Evolutionary conservation across 2,797 vertebrate genomes (phyloP).

Genomic region (Varecia variegata): DNA sequence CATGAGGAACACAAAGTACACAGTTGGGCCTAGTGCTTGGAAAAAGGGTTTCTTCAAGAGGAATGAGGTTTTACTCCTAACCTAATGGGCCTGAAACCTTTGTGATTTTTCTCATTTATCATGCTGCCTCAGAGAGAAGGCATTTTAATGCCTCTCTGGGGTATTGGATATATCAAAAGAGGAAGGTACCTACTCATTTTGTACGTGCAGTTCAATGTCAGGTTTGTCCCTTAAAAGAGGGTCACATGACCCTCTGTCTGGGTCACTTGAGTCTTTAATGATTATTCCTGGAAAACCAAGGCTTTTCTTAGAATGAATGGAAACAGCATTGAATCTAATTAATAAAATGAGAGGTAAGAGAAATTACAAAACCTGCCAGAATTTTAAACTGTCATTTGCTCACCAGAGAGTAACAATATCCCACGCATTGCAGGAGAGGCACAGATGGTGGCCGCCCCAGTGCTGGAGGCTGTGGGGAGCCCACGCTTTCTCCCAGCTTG

Average conservation of each 20-base stretch:
- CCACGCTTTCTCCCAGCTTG: neutral
- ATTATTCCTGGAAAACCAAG: neutral
- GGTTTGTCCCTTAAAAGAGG: neutral
- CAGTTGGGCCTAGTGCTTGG: neutral
- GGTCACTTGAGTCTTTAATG: neutral
- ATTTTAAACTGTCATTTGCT: neutral
- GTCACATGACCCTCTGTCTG: neutral
- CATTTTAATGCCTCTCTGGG: neutral
- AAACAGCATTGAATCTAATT: neutral
- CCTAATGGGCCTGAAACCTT: neutral
- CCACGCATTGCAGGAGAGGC: neutral
- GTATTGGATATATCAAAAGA: neutral
- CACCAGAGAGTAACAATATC: neutral
- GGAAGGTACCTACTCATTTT: neutral
- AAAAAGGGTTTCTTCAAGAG: neutral
- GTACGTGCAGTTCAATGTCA: neutral
- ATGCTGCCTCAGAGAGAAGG: neutral
- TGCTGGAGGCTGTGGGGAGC: neutral
- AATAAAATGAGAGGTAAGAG: neutral
- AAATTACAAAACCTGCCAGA: neutral
- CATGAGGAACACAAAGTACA: neutral
- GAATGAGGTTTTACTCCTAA: neutral
- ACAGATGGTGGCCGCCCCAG: neutral
- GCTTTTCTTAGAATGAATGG: neutral
- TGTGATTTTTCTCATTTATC: neutral